phyloP scores from a whole-genome alignment of 2,113 vertebrate genomes.

The Psammodynastes pulverulentus region DNA sequence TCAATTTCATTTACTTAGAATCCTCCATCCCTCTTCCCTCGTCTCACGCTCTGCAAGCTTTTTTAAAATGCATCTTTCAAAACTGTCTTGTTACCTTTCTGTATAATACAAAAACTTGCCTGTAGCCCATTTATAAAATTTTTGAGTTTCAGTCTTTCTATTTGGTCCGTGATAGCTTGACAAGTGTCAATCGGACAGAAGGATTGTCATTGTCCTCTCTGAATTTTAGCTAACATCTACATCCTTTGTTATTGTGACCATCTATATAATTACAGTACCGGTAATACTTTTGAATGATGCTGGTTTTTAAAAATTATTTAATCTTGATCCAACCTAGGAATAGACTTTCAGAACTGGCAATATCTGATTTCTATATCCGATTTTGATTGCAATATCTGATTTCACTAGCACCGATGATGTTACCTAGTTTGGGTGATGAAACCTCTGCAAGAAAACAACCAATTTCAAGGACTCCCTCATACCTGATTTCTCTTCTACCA shows the following conservation, averaged over 20 bases:
- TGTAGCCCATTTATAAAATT: slow-evolving; percentile 43
- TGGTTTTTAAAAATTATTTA: not conserved
- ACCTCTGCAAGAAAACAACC: too few relatives aligned
- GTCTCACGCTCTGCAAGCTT: slow-evolving; percentile 19
- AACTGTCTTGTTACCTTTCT: slow-evolving; percentile 54
- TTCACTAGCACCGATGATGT: too few relatives aligned
- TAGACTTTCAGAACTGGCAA: not conserved
- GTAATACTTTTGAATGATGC: not conserved
- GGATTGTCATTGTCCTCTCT: not conserved
- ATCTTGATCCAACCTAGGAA: not conserved
- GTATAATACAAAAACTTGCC: slow-evolving; percentile 51
- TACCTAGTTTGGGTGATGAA: too few relatives aligned
- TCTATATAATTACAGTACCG: not conserved
- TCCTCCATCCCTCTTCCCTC: slow-evolving; percentile 24
- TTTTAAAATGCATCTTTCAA: slow-evolving; percentile 49
- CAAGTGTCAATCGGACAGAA: not conserved
- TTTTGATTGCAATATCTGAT: too few relatives aligned
- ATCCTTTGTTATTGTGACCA: not conserved
- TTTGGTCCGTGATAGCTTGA: slow-evolving; percentile 38
- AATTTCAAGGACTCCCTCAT: too few relatives aligned
- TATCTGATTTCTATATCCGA: not conserved
- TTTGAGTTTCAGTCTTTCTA: slow-evolving; percentile 44
- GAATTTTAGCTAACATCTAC: not conserved
- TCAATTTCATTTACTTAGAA: slow-evolving; percentile 50
- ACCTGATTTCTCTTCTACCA: not conserved